These are phyloP conservation scores for Eulacestoma nigropectus DNA, from an alignment of 2,113 vertebrate species.

Conservation along the genomic window DNA sequence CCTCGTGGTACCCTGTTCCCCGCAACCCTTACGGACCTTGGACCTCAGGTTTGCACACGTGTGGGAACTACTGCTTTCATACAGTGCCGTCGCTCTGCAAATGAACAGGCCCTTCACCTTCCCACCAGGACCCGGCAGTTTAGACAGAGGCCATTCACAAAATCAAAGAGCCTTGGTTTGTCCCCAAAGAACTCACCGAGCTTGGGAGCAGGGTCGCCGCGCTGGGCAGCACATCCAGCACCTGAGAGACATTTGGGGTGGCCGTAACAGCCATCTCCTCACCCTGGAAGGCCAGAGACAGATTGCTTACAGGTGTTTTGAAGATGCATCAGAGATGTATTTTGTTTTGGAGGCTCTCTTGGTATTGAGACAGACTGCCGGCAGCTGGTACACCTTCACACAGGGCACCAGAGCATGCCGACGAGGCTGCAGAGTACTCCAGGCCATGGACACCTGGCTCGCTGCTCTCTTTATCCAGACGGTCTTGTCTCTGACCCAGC, in stretches of 20 bases:
- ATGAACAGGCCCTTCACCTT: too few relatives aligned
- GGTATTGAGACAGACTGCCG: background rate
- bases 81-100: background rate
- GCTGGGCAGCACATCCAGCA: background rate
- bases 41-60: accelerated
- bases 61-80: background rate
- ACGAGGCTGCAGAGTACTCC: background rate
- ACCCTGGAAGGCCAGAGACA: background rate
- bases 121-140: too few relatives aligned
- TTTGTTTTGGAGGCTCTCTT: background rate
- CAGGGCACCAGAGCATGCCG: accelerated
- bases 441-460: background rate
- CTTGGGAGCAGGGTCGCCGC: background rate
- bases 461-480: background rate
- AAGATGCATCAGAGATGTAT: too few relatives aligned
- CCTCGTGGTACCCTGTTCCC: accelerated
- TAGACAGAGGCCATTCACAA: background rate
- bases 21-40: accelerated
- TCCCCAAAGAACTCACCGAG: background rate
- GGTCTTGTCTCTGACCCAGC: background rate
- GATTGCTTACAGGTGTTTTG: background rate
- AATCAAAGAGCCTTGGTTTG: background rate
- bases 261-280: background rate
- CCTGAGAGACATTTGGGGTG: background rate
- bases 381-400: background rate